Base-by-base conservation (phyloP, 35 echinoderm and acorn worm genomes). In the Diadema setosum region DNA sequence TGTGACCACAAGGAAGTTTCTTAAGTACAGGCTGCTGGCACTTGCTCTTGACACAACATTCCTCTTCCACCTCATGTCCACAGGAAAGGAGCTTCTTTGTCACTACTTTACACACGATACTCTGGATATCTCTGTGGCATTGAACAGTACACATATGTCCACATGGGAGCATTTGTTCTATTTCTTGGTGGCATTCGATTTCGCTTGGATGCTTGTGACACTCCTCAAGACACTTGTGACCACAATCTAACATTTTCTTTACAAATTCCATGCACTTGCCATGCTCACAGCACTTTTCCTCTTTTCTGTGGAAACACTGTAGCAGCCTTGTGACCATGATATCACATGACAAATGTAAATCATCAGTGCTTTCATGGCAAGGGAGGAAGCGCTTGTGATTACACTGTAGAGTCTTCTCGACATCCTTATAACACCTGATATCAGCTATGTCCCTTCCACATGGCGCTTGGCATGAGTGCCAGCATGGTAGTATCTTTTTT, bases 1-100 rank as follows among this genome's bases (percentile, higher is more conserved):
- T 78, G 73, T 91, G 89, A 34, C 89, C 89, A 42, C 89, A 91
- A 2, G 16, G 20, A 31, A 91, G 65, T 1, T 23, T 80, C 39
- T 76, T 57, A 29, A 56, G 45, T n/a, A 67, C 73, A 18, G 42
- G 3, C 30, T 48, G 26, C 5, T 21, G 31, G 27, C 89, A 91
- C 33, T 56, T 39, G 42, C 87, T 85, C 29, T 50, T 58, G 25
- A 86, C 25, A 70, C 26, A 82, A 58, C 91, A 93, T 23, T 52
- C 39, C 11, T 14, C 31, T 24, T 26, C 35, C 37, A 88, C 75
- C 23, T 46, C 3, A 42, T 90, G 88, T 50, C 88, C 88, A 50
- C 80, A 83, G 11, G 50, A 5, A 29, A 61, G 81, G 4, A 0
- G 32, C 34, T 90, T 90, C 55, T 5, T 2, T 45, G 57, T 67